Base-by-base conservation (phyloP, 2,113 vertebrate genomes). In the Centropus bengalensis region DNA sequence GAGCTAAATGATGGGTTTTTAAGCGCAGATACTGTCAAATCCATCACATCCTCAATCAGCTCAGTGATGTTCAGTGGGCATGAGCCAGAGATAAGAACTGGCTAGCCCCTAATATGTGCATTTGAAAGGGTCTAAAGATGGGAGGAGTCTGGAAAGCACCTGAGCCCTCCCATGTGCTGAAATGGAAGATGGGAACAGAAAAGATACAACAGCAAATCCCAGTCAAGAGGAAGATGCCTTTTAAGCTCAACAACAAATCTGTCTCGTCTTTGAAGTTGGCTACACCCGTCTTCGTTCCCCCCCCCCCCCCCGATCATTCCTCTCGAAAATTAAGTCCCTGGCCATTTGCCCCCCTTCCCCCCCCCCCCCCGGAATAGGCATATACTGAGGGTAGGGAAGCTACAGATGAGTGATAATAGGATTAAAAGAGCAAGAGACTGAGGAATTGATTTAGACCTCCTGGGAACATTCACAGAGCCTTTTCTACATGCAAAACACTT, bases 261-360 rank as follows among this genome's bases (percentile, higher is more conserved):
- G 22, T 90, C 80, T 86, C 16, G 36, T 69, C 95, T 97, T 94
- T 96, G 88, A 95, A 94, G 95, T 1, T 88, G 66, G 30, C 82
- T 76, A 75, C 1, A 0, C 64, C 64, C 88, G 88, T 73, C 90
- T 94, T 93, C 90, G 91, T 94, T 96, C 86, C n/a, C n/a, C n/a
- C n/a, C n/a, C n/a, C n/a, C n/a, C n/a, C n/a, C n/a, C n/a, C n/a
- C n/a, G n/a, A n/a, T n/a, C n/a, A 90, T 95, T 95, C 83, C 77
- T 91, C 88, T 86, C 86, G 86, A 96, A 96, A 97, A 92, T 93
- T 88, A 95, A 96, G 86, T 45, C n/a, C 86, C 76, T 66, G 73
- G 82, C 85, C 86, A 94, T 90, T 92, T n/a, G n/a, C n/a, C n/a
- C n/a, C n/a, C n/a, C n/a, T n/a, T n/a, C n/a, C n/a, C n/a, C n/a